Conservation (phyloP, 35 echinoderm and acorn worm species). For the Anneissia japonica region DNA sequence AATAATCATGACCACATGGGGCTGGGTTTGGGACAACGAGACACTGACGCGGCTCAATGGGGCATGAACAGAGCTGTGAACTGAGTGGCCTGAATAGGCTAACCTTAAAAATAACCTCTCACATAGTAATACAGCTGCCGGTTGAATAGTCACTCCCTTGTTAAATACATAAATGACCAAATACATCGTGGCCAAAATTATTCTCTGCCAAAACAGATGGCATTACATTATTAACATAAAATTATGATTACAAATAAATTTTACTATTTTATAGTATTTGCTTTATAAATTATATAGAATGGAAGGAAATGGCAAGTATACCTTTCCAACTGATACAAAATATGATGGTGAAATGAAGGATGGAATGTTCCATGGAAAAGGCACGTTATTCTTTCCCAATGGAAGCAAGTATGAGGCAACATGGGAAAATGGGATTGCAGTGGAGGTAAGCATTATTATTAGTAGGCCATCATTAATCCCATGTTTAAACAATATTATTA, state of each 20-base stretch:
- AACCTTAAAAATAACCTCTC: too few relatives aligned
- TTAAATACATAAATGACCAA: neutral
- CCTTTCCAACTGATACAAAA: slow-evolving; percentile 80
- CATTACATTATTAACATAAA: neutral
- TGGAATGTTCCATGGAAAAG: slow-evolving; percentile 96
- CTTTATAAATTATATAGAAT: slow-evolving; percentile 40
- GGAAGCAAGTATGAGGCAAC: slow-evolving; percentile 99
- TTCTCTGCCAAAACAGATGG: neutral
- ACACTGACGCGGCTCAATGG: too few relatives aligned
- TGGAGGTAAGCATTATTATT: slow-evolving; percentile 85
- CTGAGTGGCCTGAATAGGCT: too few relatives aligned
- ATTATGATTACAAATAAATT: neutral
- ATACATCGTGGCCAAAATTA: neutral
- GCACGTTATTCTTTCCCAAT: slow-evolving; percentile 91
- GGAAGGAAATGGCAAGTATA: slow-evolving; percentile 91
- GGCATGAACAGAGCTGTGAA: too few relatives aligned
- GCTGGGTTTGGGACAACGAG: too few relatives aligned
- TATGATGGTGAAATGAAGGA: slow-evolving; percentile 98
- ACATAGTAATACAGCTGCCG: too few relatives aligned
- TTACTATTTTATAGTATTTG: neutral
- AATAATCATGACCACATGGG: too few relatives aligned
- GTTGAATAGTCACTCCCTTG: too few relatives aligned
- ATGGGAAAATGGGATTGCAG: slow-evolving; percentile 94
- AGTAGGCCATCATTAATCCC: too few relatives aligned
- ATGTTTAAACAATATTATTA: too few relatives aligned